Base-by-base conservation (phyloP, 64 coral and sea anemone species). In the Hydrozoanthus tunicans region DNA sequence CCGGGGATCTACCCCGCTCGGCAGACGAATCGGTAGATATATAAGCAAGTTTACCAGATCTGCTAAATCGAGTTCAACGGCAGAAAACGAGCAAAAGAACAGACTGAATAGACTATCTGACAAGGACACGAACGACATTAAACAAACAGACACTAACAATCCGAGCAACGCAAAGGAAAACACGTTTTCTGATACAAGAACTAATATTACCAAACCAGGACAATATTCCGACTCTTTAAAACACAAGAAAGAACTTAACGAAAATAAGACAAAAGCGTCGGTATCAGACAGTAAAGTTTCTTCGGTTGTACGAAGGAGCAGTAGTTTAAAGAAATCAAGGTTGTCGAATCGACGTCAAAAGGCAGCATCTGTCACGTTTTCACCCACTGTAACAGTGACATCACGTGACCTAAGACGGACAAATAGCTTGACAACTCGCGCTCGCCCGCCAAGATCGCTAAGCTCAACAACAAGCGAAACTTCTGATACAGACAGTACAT, bases 401-500 rank as follows among this genome's bases (percentile, higher is more conserved):
- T 64, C 91, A 92, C 80, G 91, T 85, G 91, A 85, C 73, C 59
- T 65, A 75, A 60, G 79, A 76, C 57, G 84, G 24, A 88, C 84
- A 27, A 88, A 74, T 51, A 88, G 84, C 9, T 75, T 59, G 57
- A 88, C 84, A 6, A 73, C 69, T 60, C 84, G 68, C 69, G 43
- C 69, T 9, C 67, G 24, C 53, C 54, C 84, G 32, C 25, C 32
- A n/a, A 77, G 60, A 90, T 79, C 89, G 79, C 75, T 27, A 79
- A 76, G 77, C 60, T 79, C 73, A 69, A 64, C 75, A 64, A 77
- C 89, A 62, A 94, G 95, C 57, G 95, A 96, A 71, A 96, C 95
- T 5, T 96, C 95, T 62, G 92, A 96, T 51, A 96, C 95, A 73
- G 95, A 96, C 92, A 94, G 95, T 66, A 91, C 89, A 67, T 90